Evolutionary conservation across 2,113 vertebrate species (phyloP), one percentile per base, ranked within the genome.

Genomic region (Aplodontia rufa): DNA sequence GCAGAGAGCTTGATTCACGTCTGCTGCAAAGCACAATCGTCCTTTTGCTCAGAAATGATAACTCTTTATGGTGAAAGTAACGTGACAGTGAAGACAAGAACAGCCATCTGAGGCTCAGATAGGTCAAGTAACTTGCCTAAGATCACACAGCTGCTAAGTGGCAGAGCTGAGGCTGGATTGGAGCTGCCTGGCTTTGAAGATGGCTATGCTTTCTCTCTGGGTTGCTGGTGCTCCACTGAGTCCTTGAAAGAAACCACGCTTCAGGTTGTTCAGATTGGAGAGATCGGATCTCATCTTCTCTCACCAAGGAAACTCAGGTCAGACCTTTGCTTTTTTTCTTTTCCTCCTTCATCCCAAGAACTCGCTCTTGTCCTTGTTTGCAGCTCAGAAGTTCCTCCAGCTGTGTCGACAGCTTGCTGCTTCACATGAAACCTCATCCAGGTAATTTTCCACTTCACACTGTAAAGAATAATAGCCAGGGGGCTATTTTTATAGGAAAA

Each of bases 401-500:
- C 79, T 24, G 4, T 89, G 95, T 90, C 79, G 60, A 72, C 45
- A 71, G 58, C 85, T 93, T 26, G 32, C 62, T 79, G 62, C 62
- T 89, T 81, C 87, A 49, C 0, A 1, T 58, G 92, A 95, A 97
- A 96, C 92, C 84, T 55, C 84, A 88, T 92, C 95, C 91, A 96
- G 96, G 87, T 96, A 72, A 97, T 97, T 98, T 97, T 96, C 95
- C 92, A 92, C 94, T 96, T 97, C 87, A 97, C 92, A 90, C 87
- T 45, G 37, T 84, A 96, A 95, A 95, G 96, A 90, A 94, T 94
- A 93, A 97, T 58, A 94, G 87, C 95, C 42, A 14, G 78, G 76
- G 82, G 95, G 92, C 62, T 93, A 19, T 90, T 92, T 94, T 84
- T 81, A 49, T 85, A 93, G 92, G 68, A 90, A 94, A 80, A 94